These are phyloP conservation scores for Sterna hirundo DNA, from an alignment of 2,113 vertebrate species.

Conservation along the genomic window DNA sequence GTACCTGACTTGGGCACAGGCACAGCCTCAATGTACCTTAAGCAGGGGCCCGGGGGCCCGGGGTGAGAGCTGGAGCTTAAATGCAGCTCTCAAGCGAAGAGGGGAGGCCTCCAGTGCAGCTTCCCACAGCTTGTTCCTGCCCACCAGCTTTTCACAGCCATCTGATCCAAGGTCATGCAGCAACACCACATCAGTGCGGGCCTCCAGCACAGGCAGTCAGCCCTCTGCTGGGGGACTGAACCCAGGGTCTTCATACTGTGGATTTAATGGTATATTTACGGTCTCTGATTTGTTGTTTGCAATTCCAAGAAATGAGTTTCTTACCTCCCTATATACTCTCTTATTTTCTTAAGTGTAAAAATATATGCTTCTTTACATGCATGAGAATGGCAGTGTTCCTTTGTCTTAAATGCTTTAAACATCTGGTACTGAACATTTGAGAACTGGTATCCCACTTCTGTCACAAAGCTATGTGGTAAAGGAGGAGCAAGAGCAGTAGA, in stretches of 20 bases:
- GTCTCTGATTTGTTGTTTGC: not conserved
- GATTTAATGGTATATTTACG: not conserved
- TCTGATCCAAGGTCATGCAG: not conserved
- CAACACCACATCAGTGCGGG: not conserved
- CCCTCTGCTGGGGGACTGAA: not conserved
- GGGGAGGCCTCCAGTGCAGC: not conserved
- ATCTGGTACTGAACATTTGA: not conserved
- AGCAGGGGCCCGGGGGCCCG: not conserved
- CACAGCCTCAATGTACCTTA: accelerated
- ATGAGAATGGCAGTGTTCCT: not conserved
- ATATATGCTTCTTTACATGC: not conserved
- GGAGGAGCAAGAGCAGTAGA: not conserved
- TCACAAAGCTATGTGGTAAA: not conserved
- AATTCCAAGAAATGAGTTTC: not conserved
- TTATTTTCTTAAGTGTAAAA: not conserved
- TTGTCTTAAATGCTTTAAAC: not conserved
- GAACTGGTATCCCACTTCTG: not conserved
- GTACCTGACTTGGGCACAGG: not conserved
- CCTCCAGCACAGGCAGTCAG: not conserved
- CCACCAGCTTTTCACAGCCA: not conserved
- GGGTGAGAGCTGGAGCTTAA: not conserved
- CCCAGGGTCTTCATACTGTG: not conserved
- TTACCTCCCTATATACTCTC: not conserved
- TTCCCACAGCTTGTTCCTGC: not conserved
- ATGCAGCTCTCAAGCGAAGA: not conserved